These are phyloP conservation scores for Dinocampus coccinellae DNA, from an alignment of 2,888 invertebrate species.

Conservation along the genomic window DNA sequence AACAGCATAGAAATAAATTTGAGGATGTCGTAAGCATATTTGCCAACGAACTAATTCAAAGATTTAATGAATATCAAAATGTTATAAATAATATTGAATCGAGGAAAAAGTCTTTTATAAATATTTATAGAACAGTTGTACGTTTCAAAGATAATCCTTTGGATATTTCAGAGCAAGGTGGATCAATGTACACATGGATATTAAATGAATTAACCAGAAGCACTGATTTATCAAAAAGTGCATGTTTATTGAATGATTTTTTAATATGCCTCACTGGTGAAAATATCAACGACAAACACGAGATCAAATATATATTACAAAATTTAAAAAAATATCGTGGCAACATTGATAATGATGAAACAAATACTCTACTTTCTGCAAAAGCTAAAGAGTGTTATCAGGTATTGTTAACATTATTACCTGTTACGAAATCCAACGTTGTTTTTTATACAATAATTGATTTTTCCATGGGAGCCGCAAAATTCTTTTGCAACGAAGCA, in stretches of 20 bases:
- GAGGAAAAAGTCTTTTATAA: conserved; percentile 54
- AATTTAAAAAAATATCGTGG: conserved; percentile 44
- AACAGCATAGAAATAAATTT: conserved; percentile 47
- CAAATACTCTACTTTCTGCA: conserved; percentile 36
- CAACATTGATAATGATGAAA: background rate
- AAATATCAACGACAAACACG: conserved; percentile 40
- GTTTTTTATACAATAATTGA: conserved; percentile 54
- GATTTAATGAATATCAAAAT: conserved; percentile 47
- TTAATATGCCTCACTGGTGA: conserved; percentile 54
- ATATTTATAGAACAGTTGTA: conserved; percentile 56
- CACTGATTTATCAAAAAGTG: conserved; percentile 52
- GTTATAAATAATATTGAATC: conserved; percentile 46
- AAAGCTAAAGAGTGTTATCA: conserved; percentile 54
- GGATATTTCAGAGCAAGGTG: conserved; percentile 41
- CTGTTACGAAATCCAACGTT: conserved; percentile 54
- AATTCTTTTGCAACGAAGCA: conserved; percentile 50
- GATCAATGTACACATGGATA: conserved; percentile 57
- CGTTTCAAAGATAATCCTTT: conserved; percentile 51
- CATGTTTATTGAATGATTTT: conserved; percentile 56
- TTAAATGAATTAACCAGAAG: conserved; percentile 46
- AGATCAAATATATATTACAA: conserved; percentile 47
- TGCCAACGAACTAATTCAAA: conserved; percentile 50
- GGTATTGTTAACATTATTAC: conserved; percentile 53
- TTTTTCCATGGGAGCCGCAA: conserved; percentile 52
- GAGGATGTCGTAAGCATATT: conserved; percentile 44